Evolutionary conservation across 2,888 invertebrate genomes (phyloP).

Genomic region (Volucella zonaria): DNA sequence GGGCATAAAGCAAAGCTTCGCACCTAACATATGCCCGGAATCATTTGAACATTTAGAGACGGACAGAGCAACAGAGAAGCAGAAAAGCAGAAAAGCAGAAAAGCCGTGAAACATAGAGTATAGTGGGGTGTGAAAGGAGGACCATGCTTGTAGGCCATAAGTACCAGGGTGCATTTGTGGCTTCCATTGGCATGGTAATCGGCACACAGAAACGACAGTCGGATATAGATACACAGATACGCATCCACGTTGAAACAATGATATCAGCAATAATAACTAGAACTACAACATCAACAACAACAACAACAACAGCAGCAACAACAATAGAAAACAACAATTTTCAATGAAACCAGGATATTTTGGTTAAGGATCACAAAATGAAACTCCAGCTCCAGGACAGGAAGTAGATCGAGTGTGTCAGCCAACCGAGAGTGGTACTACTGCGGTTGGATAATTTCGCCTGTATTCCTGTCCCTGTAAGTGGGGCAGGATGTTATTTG

Average conservation of each 20-base stretch:
- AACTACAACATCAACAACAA: constrained; percentile 31
- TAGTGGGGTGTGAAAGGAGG: constrained; percentile 4
- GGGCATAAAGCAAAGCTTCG: constrained; percentile 47
- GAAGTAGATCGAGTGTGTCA: constrained; percentile 54
- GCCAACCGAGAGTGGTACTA: constrained; percentile 36
- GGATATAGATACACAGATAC: constrained; percentile 4
- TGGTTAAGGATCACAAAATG: constrained; percentile 67
- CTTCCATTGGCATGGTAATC: constrained; percentile 24
- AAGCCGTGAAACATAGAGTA: background rate
- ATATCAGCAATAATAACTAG: constrained; percentile 28
- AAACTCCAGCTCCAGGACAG: constrained; percentile 33
- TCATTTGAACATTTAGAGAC: constrained; percentile 34
- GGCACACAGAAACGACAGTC: constrained; percentile 41
- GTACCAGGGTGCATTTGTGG: constrained; percentile 46
- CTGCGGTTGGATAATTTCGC: background rate
- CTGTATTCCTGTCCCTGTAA: background rate
- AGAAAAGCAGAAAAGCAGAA: constrained; percentile 7
- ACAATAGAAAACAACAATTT: background rate
- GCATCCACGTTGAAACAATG: constrained; percentile 18
- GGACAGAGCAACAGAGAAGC: background rate
- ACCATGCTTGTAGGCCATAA: constrained; percentile 42
- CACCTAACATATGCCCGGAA: constrained; percentile 43
- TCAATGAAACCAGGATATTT: constrained; percentile 65
- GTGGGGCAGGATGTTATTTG: constrained; percentile 53
- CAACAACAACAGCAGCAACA: constrained; percentile 22